Percentiles rank a stretch among this genome's conserved stretches.
phyloP scores from a whole-genome alignment of 2,888 invertebrate genomes.

The Atrina japonica region DNA sequence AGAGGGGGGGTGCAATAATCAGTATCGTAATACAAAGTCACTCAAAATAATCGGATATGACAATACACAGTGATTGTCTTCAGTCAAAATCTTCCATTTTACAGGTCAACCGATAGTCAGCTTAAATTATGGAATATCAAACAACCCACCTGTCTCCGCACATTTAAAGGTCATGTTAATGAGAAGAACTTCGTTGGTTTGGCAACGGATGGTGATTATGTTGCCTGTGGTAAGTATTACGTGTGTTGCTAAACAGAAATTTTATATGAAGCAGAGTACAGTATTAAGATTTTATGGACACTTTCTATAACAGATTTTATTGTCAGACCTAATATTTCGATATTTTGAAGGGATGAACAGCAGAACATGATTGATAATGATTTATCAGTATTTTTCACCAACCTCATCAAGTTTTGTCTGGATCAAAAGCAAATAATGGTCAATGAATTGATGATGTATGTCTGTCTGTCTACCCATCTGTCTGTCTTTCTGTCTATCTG shows the following conservation, averaged over 20 bases:
- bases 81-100: no score
- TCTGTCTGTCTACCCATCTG: no score
- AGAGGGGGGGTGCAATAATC: no score
- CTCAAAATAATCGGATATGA: neutral
- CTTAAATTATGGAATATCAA: conserved; percentile 95
- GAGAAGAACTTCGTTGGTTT: conserved; percentile 98
- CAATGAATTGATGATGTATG: no score
- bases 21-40: no score
- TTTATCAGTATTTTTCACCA: no score
- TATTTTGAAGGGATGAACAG: neutral
- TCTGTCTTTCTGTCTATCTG: no score
- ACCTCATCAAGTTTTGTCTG: no score
- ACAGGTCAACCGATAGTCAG: conserved; percentile 92
- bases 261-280: neutral
- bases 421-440: no score
- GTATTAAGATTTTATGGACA: neutral
- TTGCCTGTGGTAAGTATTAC: conserved; percentile 88
- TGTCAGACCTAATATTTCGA: neutral
- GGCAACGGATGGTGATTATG: conserved; percentile 94
- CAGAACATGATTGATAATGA: no score
- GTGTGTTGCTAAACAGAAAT: neutral
- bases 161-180: conserved; percentile 94
- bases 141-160: conserved; percentile 88
- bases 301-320: neutral
- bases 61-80: neutral